Conservation (phyloP, 2,888 invertebrate species). For the Amphiduros pacificus region DNA sequence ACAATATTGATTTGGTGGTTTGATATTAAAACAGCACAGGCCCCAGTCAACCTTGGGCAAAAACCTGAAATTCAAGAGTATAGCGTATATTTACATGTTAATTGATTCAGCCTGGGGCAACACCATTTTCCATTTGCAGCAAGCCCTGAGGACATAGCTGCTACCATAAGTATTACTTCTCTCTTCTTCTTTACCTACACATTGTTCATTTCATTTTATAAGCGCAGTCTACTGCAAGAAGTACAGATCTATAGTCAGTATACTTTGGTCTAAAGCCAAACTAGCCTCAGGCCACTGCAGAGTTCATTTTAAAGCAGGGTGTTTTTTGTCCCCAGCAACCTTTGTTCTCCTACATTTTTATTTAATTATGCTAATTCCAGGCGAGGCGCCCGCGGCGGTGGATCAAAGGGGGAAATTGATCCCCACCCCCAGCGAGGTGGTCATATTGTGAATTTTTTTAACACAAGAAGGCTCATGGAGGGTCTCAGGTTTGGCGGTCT, state of each 20-base stretch:
- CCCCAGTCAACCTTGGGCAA: no score
- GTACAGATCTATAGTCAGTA: background rate
- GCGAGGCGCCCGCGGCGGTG: conserved; percentile 1
- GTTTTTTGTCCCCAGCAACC: conserved; percentile 8
- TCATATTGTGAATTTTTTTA: no score
- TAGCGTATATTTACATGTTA: conserved; percentile 9
- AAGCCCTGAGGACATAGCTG: background rate
- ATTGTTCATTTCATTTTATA: conserved; percentile 11
- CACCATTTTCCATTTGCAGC: background rate
- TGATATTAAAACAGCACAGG: no score
- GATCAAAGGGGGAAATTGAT: conserved; percentile 24
- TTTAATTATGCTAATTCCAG: conserved; percentile 22
- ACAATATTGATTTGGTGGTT: no score
- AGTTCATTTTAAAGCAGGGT: conserved; percentile 15
- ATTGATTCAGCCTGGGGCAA: conserved; percentile 1
- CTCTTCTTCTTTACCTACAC: background rate
- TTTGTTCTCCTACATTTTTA: conserved; percentile 20
- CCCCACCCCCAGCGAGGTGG: conserved; percentile 5
- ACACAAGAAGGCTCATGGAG: no score
- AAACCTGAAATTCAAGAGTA: no score
- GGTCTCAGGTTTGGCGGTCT: no score
- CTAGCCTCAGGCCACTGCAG: background rate
- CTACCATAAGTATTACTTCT: conserved; percentile 1
- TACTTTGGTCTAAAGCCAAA: conserved; percentile 14
- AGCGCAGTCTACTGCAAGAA: background rate